Base-by-base conservation (phyloP, 2,113 vertebrate species). In the Bombycilla garrulus region DNA sequence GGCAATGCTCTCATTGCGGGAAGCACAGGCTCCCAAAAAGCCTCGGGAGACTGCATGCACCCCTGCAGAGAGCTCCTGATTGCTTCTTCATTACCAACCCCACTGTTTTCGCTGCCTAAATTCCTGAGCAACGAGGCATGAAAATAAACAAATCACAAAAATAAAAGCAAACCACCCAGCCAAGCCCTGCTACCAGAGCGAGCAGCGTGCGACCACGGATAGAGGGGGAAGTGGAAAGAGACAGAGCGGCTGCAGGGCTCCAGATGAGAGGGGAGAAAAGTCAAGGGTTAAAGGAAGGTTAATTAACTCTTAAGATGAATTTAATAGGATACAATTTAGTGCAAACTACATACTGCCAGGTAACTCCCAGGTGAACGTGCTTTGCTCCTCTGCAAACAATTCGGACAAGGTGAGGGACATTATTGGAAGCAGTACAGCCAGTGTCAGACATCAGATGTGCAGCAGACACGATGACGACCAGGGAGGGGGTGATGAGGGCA, bases 261-360 rank as follows among this genome's bases (percentile, higher is more conserved):
- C 93, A 36, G 25, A 89, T 83, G 93, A 80, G 88, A 69, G 64
- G 66, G 86, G 44, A 61, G 16, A 66, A 61, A 82, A 91, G 71
- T 83, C 72, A 28, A 80, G 86, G 95, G 92, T 89, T 79, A 70
- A 77, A 94, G 82, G 81, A 80, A 90, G 64, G 83, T 95, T 88
- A 42, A 83, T 78, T 13, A 16, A 64, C 53, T 90, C 69, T 74
- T 29, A 92, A 79, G 26, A 42, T 14, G 50, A 33, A 51, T 90
- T 86, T 9, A 79, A 94, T 25, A 92, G 69, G 92, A 51, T 74
- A 95, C 78, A 87, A 95, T 83, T 91, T 50, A 97, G 97, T 97
- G 98, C 98, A 94, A 91, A 98, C 97, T 99, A 98, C 98, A 95
- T 99, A 99, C 98, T 93, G 98, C 97, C 62, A 99, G 98, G 95